Evolutionary conservation across 2,113 vertebrate genomes (phyloP).

Genomic region (Rhegmatorhina hoffmannsi): DNA sequence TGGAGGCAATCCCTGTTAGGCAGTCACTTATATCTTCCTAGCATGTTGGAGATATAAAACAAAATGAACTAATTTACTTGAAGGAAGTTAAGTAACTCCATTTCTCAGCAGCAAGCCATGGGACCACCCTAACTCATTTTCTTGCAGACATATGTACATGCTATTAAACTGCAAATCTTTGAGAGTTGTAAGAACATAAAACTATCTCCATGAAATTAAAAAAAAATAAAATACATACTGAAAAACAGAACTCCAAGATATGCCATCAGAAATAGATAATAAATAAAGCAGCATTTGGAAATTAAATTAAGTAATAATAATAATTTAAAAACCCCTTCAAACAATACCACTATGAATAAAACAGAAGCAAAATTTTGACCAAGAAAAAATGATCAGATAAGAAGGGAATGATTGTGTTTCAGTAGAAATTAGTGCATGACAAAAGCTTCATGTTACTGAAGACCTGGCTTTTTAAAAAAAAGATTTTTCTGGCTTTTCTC

Average conservation of each 20-base stretch:
- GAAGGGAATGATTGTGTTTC: neutral
- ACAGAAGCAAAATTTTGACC: neutral
- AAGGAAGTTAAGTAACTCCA: neutral
- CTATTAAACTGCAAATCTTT: neutral
- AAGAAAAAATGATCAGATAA: neutral
- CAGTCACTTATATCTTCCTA: neutral
- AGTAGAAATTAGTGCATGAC: neutral
- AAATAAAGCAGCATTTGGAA: neutral
- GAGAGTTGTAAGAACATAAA: neutral
- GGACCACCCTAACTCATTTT: neutral
- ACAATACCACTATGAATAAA: neutral
- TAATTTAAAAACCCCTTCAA: neutral
- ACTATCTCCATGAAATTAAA: neutral
- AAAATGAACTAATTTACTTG: conserved; percentile 27
- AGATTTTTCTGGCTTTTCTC: neutral
- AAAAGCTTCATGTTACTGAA: neutral
- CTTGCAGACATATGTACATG: neutral
- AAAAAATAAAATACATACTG: neutral
- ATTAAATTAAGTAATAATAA: neutral
- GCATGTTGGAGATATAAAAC: conserved; percentile 24
- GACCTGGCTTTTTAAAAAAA: neutral
- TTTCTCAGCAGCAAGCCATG: neutral
- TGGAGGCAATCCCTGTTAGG: neutral
- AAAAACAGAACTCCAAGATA: neutral
- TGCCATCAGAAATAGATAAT: neutral